Conservation (phyloP, 2,113 vertebrate species). For the Protomyctophum bolini region DNA sequence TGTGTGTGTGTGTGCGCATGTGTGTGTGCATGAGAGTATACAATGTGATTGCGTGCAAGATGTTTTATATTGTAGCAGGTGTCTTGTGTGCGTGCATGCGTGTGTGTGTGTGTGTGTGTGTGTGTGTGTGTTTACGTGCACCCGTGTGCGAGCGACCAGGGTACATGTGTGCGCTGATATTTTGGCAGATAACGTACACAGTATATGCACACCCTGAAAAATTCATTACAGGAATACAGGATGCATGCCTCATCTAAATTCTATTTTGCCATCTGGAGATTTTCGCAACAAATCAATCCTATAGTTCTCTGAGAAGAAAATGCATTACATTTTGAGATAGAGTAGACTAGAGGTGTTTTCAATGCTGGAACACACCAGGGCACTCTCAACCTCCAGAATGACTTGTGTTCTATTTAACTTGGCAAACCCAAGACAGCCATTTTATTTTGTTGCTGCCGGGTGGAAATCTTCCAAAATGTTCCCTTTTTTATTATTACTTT, state of each 20-base stretch:
- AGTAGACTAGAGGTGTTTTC: background rate
- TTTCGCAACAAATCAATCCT: slow-evolving; percentile 40
- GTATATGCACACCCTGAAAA: slow-evolving; percentile 31
- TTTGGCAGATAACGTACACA: slow-evolving; percentile 30
- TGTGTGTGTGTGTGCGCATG: slow-evolving; percentile 1
- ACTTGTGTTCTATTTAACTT: too few relatives aligned
- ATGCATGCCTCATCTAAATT: slow-evolving; percentile 40
- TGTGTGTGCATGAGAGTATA: background rate
- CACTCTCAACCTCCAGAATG: too few relatives aligned
- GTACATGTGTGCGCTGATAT: background rate
- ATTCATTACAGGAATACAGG: slow-evolving; percentile 41
- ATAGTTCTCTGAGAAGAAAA: slow-evolving; percentile 21
- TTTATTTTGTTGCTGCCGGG: too few relatives aligned
- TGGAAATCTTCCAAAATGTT: too few relatives aligned
- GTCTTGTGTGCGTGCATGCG: background rate
- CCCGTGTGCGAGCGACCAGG: too few relatives aligned
- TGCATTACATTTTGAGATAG: slow-evolving; percentile 12
- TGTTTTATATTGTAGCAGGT: too few relatives aligned
- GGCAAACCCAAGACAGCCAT: too few relatives aligned
- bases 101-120: slow-evolving; percentile 43
- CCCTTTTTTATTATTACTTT: too few relatives aligned
- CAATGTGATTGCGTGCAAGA: background rate
- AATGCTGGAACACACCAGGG: too few relatives aligned
- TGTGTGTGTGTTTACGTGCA: background rate
- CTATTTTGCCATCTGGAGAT: slow-evolving; percentile 49